phyloP scores from a whole-genome alignment of 2,797 vertebrate species.

The Anableps anableps region DNA sequence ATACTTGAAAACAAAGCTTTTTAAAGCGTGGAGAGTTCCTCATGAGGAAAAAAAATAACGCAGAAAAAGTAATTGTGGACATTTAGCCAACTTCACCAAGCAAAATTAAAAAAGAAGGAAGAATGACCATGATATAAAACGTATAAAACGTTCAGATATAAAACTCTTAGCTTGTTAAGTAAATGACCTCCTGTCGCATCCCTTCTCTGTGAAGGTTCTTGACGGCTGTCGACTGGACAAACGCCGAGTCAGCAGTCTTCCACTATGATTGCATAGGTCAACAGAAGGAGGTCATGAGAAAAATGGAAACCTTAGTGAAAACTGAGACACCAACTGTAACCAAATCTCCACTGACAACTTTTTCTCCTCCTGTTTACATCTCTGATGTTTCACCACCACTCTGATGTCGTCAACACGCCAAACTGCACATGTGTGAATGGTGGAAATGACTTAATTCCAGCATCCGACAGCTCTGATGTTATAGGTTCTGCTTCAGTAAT shows the following conservation, averaged over 20 bases:
- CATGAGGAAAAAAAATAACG: too few relatives aligned
- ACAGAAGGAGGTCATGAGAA: slow-evolving; percentile 10
- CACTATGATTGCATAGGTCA: neutral
- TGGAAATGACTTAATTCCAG: slow-evolving; percentile 38
- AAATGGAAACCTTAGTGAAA: slow-evolving; percentile 36
- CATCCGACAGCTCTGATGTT: slow-evolving; percentile 42
- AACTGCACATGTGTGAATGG: slow-evolving; percentile 17
- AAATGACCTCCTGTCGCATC: neutral
- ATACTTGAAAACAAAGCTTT: too few relatives aligned
- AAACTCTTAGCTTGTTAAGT: too few relatives aligned
- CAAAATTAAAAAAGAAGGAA: too few relatives aligned
- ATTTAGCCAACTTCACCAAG: too few relatives aligned
- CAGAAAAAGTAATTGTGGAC: too few relatives aligned
- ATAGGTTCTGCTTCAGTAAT: slow-evolving; percentile 27
- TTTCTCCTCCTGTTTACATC: slow-evolving; percentile 5
- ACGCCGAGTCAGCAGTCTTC: neutral
- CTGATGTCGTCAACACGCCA: slow-evolving; percentile 23
- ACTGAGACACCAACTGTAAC: slow-evolving; percentile 31
- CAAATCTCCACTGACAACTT: slow-evolving; percentile 13
- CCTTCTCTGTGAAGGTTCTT: neutral
- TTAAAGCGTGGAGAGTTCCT: too few relatives aligned
- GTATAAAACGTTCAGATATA: too few relatives aligned
- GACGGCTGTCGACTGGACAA: neutral
- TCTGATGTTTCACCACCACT: slow-evolving; percentile 27
- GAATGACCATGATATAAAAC: too few relatives aligned